Evolutionary conservation across 2,888 invertebrate species (phyloP), one percentile per base, ranked within the genome.

Genomic region (Dolichomitus sp.): DNA sequence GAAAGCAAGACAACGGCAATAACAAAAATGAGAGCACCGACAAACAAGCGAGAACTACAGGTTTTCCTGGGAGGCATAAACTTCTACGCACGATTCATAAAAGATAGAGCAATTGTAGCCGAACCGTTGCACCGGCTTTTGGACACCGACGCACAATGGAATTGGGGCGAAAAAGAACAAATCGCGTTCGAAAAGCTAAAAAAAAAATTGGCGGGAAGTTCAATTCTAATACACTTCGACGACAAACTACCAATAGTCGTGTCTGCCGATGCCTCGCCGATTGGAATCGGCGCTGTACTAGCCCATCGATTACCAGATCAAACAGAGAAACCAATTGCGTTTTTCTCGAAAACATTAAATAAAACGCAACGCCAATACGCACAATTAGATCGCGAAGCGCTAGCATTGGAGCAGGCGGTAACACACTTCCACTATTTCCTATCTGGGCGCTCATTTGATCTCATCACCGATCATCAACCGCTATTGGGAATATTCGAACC

Each of bases 401-500:
- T 74, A 23, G 40, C 81, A 12, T 45, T 81, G 30, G 52, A 70
- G 12, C 40, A 74, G 68, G 80, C 80, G 14, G 59, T 59, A 7
- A 59, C 33, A 59, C 74, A 75, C 59, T 80, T 80, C 42, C 75
- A 80, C 45, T 66, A 74, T 50, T 74, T 57, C 33, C 30, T 80
- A 66, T 52, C 66, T n/a, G 80, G 80, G 66, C 52, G 80, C 12
- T 50, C 63, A 45, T 80, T 80, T 48, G 57, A 17, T 11, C 37
- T 80, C n/a, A 75, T 68, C 37, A 75, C 80, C 4, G 80, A 75
- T 40, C 75, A 75, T 52, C 57, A 80, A 40, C 80, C 75, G 17
- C 59, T 80, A 0, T 33, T 80, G 50, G 80, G 75, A 37, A 75
- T 80, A 1, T 75, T 80, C 75, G 50, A 80, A n/a, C 59, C 45